phyloP scores from a whole-genome alignment of 2,113 vertebrate genomes.

The Zeus faber region DNA sequence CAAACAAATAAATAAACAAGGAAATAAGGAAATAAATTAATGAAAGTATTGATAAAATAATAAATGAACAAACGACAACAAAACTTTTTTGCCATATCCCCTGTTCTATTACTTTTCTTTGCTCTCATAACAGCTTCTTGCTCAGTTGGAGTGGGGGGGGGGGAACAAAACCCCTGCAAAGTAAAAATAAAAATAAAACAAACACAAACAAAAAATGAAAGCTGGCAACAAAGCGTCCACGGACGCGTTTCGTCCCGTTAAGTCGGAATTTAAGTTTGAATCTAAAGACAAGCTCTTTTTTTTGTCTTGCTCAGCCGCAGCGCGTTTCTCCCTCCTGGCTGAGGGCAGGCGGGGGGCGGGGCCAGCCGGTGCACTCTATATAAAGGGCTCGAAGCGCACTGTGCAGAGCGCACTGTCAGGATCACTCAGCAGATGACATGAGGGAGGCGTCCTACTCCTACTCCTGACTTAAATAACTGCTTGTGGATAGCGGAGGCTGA shows the following conservation, averaged over 20 bases:
- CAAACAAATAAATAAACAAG: too few relatives aligned
- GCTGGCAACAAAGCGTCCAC: background rate
- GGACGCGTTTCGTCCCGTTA: too few relatives aligned
- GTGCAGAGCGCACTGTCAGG: conserved; percentile 55
- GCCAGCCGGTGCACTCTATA: conserved; percentile 45
- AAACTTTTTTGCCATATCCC: too few relatives aligned
- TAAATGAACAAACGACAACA: too few relatives aligned
- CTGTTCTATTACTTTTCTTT: too few relatives aligned
- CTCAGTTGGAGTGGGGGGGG: too few relatives aligned
- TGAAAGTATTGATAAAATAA: too few relatives aligned
- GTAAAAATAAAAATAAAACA: background rate
- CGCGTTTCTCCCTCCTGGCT: conserved; percentile 14
- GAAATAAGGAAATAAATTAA: too few relatives aligned
- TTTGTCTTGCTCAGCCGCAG: background rate
- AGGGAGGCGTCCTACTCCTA: conserved; percentile 16
- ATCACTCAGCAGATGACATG: conserved; percentile 37
- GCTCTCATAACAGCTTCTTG: too few relatives aligned
- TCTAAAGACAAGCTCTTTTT: background rate
- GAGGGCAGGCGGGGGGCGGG: conserved; percentile 44
- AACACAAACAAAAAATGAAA: background rate
- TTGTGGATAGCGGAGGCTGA: conserved; percentile 30
- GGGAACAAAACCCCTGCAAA: background rate
- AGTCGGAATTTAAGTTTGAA: too few relatives aligned
- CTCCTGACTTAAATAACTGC: conserved; percentile 10
- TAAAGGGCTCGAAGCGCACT: conserved; percentile 64